A percentile compares a stretch with the other conserved stretches of the same genome.
phyloP scores from a whole-genome alignment of 2,113 vertebrate genomes.

The Orientallactaga bullata region DNA sequence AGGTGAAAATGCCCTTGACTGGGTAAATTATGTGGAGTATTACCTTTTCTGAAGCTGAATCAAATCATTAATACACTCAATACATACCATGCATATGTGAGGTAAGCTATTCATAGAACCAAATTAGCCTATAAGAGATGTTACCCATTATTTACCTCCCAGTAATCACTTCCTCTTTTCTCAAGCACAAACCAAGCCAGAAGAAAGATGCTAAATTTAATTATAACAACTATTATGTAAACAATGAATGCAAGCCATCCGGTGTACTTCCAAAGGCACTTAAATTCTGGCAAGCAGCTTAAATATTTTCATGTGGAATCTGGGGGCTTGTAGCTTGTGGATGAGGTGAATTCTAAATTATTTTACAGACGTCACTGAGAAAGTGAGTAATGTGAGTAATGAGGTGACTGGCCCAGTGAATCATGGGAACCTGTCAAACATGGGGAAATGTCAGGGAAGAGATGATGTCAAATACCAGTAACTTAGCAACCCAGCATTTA shows the following conservation, averaged over 20 bases:
- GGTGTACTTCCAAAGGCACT: conserved; percentile 82
- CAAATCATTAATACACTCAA: conserved; percentile 85
- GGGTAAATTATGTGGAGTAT: conserved; percentile 85
- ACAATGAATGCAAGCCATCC: conserved; percentile 79
- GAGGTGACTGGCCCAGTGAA: conserved; percentile 88
- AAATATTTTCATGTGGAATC: conserved; percentile 86
- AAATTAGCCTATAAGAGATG: conserved; percentile 86
- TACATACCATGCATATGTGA: conserved; percentile 78
- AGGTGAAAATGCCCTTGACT: conserved; percentile 89
- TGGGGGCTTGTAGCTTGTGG: conserved; percentile 79
- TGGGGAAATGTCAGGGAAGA: conserved; percentile 88
- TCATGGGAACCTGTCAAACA: conserved; percentile 90
- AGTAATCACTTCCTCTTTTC: conserved; percentile 86
- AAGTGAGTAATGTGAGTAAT: conserved; percentile 88
- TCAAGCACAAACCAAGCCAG: conserved; percentile 81
- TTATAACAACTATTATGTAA: conserved; percentile 84
- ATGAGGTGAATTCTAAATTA: conserved; percentile 90
- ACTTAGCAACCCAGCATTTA: conserved; percentile 90
- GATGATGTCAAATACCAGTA: conserved; percentile 93
- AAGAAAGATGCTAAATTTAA: conserved; percentile 83
- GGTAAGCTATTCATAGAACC: conserved; percentile 84
- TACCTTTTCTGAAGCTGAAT: conserved; percentile 84
- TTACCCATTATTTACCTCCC: conserved; percentile 81
- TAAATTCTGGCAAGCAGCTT: conserved; percentile 83
- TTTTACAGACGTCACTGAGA: conserved; percentile 87